Base-by-base conservation (phyloP, 2,888 invertebrate genomes). In the Morinoia aosen region DNA sequence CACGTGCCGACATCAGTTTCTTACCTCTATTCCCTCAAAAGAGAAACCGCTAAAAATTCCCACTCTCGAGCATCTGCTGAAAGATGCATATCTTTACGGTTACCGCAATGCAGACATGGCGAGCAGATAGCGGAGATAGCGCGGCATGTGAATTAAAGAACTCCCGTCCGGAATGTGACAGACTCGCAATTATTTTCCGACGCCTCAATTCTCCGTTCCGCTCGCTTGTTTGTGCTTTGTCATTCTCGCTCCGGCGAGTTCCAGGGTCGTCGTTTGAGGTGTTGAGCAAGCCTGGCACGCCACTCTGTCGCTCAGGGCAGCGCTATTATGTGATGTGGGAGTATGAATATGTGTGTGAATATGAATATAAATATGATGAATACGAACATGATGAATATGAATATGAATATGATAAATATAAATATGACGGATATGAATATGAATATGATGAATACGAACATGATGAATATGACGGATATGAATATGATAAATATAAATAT, bases 121-220 rank as follows among this genome's bases (percentile, higher is more conserved):
- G 14, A 39, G 12, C 39, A 48, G 90, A 90, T 90, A 90, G 90
- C 40, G 48, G 39, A 90, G 90, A 39, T 48, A 90, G 76, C 33
- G 76, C 16, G 76, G 33, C 76, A 76, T 1, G 76, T 8, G 76
- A 90, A 90, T 90, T 39, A 90, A 48, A 90, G 90, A 90, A 40
- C 40, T 40, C 40, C 14, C 39, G 90, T 10, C 40, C 16, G 90
- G 16, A 48, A 90, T 40, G 90, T 19, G 48, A 76, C 76, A 76
- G 76, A 10, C 76, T 76, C 76, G 90, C 90, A 90, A 90, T 90
- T 90, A 48, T 90, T 90, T 90, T 40, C 90, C 12, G 12, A 90
- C 90, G 16, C 90, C 48, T 76, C 76, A 76, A 76, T 76, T 76
- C 76, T 12, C 25, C 8, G 76, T 76, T 76, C 76, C 33, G 76